Evolutionary conservation across 2,888 invertebrate species (phyloP), one percentile per base, ranked within the genome.

Genomic region (Chromoteleia sp.): DNA sequence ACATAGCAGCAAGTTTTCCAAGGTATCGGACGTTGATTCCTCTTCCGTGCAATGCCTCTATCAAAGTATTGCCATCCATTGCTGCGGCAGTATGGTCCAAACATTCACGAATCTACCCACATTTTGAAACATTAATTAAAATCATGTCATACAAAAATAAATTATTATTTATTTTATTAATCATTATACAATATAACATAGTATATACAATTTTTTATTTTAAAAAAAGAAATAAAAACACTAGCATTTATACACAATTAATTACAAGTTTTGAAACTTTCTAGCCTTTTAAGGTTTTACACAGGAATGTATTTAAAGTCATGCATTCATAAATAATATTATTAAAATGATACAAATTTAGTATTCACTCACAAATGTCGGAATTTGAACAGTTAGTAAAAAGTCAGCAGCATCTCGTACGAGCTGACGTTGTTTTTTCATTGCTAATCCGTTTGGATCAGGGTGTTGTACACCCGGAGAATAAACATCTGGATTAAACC

Each of bases 401-500:
- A 98, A 99, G 85, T 98, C 98, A 0, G 98, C 98, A 0, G 98
- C 99, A 92, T 99, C 99, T 91, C 97, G 96, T 1, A 99, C 97
- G 5, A 99, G 93, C 85, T 97, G 96, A 74, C 97, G 94, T 91
- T 99, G 98, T 89, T 96, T 96, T 83, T 95, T 94, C 63, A 98
- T 93, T 86, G 95, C 94, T 71, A 94, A 93, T 84, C 95, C 91
- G 88, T 95, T 94, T 15, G 95, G 93, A 85, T 96, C 95, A 14
- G 94, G 94, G 93, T 99, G 98, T 73, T 94, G 94, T 78, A 99
- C 98, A 65, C 98, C 98, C 0, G 97, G 97, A 7, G 99, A 99
- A 93, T 97, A 99, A 81, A 99, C 98, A 92, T 99, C 99, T 0
- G 99, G 98, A 93, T 99, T 99, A 93, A 99, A 99, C 81, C 98